A percentile compares a stretch with the other conserved stretches of the same genome.
Conservation (phyloP, 64 coral and sea anemone genomes). For the Stichodactyla helianthus region DNA sequence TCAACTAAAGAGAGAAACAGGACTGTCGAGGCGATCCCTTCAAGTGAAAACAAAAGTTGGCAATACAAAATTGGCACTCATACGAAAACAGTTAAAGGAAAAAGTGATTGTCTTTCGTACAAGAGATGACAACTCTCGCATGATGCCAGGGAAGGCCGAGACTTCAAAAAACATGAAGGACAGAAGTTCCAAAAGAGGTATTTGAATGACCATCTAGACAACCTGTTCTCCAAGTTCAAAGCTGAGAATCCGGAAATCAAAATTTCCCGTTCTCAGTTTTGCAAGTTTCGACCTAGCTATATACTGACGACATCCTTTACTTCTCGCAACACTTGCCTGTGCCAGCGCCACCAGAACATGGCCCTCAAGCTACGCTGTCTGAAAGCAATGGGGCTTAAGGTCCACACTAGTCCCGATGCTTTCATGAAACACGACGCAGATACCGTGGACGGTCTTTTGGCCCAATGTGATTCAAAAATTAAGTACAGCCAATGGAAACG, state of each 20-base stretch:
- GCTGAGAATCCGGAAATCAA: slow-evolving; percentile 43
- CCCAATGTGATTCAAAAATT: neutral
- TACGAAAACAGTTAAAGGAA: neutral
- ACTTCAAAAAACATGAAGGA: slow-evolving; percentile 12
- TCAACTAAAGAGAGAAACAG: neutral
- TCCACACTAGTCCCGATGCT: slow-evolving; percentile 4
- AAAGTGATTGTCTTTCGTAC: neutral
- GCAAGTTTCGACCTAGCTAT: neutral
- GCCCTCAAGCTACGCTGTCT: slow-evolving; percentile 29
- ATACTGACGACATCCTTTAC: slow-evolving; percentile 45
- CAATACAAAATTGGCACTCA: neutral
- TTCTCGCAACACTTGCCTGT: slow-evolving; percentile 35
- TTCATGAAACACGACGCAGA: neutral
- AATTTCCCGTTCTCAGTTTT: slow-evolving; percentile 11
- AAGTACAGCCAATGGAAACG: slow-evolving; percentile 51
- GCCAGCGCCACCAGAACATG: slow-evolving; percentile 52
- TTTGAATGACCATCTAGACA: slow-evolving; percentile 41
- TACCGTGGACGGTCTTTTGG: neutral
- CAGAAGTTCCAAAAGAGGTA: slow-evolving; percentile 35
- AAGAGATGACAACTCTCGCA: slow-evolving; percentile 42
- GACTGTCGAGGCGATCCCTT: neutral
- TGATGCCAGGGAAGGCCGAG: slow-evolving; percentile 45
- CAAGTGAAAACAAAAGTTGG: neutral
- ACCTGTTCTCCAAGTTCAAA: slow-evolving; percentile 19
- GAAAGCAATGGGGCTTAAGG: neutral